These are phyloP conservation scores for Onychostruthus taczanowskii DNA, from an alignment of 2,113 vertebrate species.

Conservation along the genomic window DNA sequence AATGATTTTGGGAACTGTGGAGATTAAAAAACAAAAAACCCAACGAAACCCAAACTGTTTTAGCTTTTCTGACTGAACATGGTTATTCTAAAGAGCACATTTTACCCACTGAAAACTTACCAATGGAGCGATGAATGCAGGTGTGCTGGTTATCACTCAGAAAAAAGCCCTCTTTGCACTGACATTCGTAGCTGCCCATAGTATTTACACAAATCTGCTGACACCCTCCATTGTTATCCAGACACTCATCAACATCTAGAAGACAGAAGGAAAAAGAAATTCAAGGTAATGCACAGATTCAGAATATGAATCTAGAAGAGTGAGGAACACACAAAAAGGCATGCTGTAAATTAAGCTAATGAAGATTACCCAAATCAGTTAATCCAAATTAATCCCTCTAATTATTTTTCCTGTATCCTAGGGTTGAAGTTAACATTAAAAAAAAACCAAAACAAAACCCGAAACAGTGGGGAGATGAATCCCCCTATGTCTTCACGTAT, in stretches of 20 bases:
- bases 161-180: slow-evolving; percentile 91
- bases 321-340: not conserved
- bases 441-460: not conserved
- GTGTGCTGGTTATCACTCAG: slow-evolving; percentile 98
- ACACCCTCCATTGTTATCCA: slow-evolving; percentile 96
- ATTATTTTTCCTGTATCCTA: not conserved
- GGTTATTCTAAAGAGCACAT: not conserved
- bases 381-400: slow-evolving; percentile 5
- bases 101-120: slow-evolving; percentile 71
- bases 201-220: slow-evolving; percentile 96
- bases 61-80: not conserved
- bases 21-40: not conserved
- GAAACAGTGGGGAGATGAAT: not conserved
- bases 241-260: slow-evolving; percentile 93
- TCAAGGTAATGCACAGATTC: not conserved
- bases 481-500: not conserved
- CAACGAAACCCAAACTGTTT: not conserved
- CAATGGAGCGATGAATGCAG: slow-evolving; percentile 95
- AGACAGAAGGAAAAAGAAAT: not conserved
- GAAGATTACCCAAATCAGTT: not conserved
- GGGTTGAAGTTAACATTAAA: not conserved
- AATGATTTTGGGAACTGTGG: not conserved
- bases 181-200: slow-evolving; percentile 98
- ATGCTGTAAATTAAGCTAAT: not conserved
- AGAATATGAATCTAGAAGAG: not conserved